Evolutionary conservation across 2,113 vertebrate genomes (phyloP), one percentile per base, ranked within the genome.

Genomic region (Syngnathus floridae): DNA sequence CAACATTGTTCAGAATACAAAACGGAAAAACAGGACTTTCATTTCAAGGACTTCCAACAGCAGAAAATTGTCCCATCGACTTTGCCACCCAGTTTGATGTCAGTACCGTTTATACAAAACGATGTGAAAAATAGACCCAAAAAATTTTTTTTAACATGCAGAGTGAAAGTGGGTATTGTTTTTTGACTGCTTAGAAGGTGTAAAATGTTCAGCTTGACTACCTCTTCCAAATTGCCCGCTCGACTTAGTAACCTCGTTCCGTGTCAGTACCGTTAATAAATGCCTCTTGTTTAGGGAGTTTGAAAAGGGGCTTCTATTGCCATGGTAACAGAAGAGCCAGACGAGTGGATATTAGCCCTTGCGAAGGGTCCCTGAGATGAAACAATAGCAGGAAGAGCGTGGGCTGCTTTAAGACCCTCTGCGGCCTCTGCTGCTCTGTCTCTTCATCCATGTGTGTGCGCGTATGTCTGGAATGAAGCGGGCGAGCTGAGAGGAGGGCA

Each of bases 381-480:
- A 89, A 90, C 89, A 91, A 91, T 89, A 68, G 80, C 81, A 88
- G 89, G 90, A 90, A 91, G 78, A 76, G 61, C 64, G 72, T 45
- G 56, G 77, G 73, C 68, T 66, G 75, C 65, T 71, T 81, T 71
- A 75, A 64, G 66, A 73, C 75, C 77, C 74, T 79, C 66, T 43
- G 78, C 64, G 70, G 62, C 46, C 54, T 31, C 21, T 57, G 21
- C 41, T 9, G 60, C 48, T 67, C 67, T 64, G 41, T 1, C 60
- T 65, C 52, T 1, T 17, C 70, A 60, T 65, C 19, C 22, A 14
- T 31, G 36, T 14, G 36, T 58, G 49, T 38, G 59, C 31, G 9
- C 52, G 38, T 43, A 67, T 64, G 49, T 57, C 36, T 14, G 59
- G 26, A 59, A 58, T 81, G 76, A 74, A 65, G 48, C 58, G 57